Base-by-base conservation (phyloP, 1,140 invertebrate genomes). In the Pissodes strobi region DNA sequence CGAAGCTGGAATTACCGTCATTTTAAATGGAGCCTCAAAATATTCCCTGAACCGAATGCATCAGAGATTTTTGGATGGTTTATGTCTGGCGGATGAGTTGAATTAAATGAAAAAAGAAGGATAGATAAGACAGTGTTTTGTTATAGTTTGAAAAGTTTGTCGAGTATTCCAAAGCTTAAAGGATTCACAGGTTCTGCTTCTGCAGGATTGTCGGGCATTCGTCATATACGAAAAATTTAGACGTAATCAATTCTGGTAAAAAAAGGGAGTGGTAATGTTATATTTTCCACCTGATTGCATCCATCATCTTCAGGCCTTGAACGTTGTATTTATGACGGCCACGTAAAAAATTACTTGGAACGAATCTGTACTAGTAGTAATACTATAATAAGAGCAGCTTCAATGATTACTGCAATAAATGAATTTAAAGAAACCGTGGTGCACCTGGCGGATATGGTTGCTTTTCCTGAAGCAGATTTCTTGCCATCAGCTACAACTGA, bases 231-330 rank as follows among this genome's bases (percentile, higher is more conserved):
- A n/a, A n/a, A n/a, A n/a, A n/a, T n/a, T n/a, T n/a, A n/a, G n/a
- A n/a, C n/a, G n/a, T n/a, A n/a, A n/a, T 56, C 65, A 66, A 76
- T 72, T 58, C 51, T 74, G 6, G 62, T n/a, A n/a, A n/a, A n/a
- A n/a, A n/a, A n/a, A 73, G 48, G 75, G 53, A 52, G 69, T 76
- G 27, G 68, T 73, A 30, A 70, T 79, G 17, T 38, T 78, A 52
- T 79, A 72, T 64, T 75, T 80, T 15, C 77, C 77, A 5, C 75
- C 79, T 48, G 79, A 80, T 53, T 71, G 70, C n/a, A 77, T 73
- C 21, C 78, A 80, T 53, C 59, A 70, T 5, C 65, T 80, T 56
- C 78, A 81, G 57, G 70, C 74, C n/a, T n/a, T n/a, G n/a, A 79
- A 80, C 71, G 74, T 79, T 60, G 69, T 61, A 56, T 77, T 75